Evolutionary conservation across 1,140 invertebrate species (phyloP), one percentile per base, ranked within the genome.

Genomic region (Meteorus sp.): DNA sequence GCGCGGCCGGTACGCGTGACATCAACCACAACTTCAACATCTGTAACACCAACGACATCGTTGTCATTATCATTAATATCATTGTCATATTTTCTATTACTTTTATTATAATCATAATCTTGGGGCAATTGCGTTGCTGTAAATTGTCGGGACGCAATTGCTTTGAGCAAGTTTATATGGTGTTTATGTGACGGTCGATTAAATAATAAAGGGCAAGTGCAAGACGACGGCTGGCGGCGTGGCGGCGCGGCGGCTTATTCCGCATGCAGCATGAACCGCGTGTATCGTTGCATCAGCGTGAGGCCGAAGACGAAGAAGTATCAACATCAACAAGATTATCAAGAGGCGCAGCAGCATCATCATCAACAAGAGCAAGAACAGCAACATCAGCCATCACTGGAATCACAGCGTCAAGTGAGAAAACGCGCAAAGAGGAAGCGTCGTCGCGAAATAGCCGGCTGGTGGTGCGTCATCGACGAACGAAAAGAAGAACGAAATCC

Each of bases 201-300:
- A 59, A 35, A 59, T 48, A 31, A 54, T 23, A 37, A 50, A 8
- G 39, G 29, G 61, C 13, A 17, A 20, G 22, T 29, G 22, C n/a
- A 60, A 56, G 19, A 53, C 47, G 8, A 52, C 39, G 53, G 52
- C 15, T 55, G 62, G 57, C 56, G 63, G 43, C 23, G 57, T 56
- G 54, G 61, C 59, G 61, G 63, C 64, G 65, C 59, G 65, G 51
- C 56, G 67, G 64, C 63, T 67, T 66, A 62, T 44, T 64, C 74
- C 79, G 75, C 70, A 79, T 79, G 78, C 77, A 78, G 76, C 72
- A 80, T 79, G 78, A 78, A 74, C 77, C 72, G 68, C 75, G 35
- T 41, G 56, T 59, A 50, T 59, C 25, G 37, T 52, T 29, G 39
- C 27, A 59, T 37, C 37, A 59, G 56, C 37, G 56, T 44, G 56